Evolutionary conservation across 2,888 invertebrate genomes (phyloP).

Genomic region (Eupsilia transversa): DNA sequence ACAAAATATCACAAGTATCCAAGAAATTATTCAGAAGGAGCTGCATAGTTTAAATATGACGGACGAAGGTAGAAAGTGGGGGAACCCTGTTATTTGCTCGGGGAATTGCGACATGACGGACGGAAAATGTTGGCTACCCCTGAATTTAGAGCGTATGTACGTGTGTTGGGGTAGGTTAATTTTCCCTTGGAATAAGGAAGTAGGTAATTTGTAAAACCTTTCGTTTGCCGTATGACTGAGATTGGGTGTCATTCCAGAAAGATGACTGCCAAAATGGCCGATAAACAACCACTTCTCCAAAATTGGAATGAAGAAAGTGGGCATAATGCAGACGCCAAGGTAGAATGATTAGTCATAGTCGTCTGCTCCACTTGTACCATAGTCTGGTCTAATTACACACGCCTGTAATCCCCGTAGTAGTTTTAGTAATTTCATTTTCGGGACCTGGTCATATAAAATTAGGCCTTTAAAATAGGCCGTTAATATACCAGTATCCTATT

Average conservation of each 20-base stretch:
- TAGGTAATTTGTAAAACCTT: neutral
- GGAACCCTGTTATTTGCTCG: slow-evolving; percentile 17
- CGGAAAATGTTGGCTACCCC: neutral
- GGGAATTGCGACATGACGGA: slow-evolving; percentile 19
- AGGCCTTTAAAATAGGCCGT: neutral
- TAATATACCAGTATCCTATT: neutral
- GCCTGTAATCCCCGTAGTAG: neutral
- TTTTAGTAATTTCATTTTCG: too few species aligned
- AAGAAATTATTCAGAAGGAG: slow-evolving; percentile 38
- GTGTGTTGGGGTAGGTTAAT: neutral
- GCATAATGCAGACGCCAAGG: neutral
- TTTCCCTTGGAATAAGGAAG: neutral
- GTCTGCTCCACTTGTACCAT: neutral
- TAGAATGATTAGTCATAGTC: neutral
- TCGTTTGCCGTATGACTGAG: neutral
- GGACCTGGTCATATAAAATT: neutral
- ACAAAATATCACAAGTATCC: too few species aligned
- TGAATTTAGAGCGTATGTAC: slow-evolving; percentile 24
- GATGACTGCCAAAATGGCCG: neutral
- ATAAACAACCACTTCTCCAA: neutral
- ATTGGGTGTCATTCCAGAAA: neutral
- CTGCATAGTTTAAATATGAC: slow-evolving; percentile 30
- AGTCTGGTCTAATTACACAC: neutral
- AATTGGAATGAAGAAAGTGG: neutral
- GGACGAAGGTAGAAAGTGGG: neutral